These are phyloP conservation scores for Pangasius krempfi DNA, from an alignment of 2,797 vertebrate species.

Conservation along the genomic window DNA sequence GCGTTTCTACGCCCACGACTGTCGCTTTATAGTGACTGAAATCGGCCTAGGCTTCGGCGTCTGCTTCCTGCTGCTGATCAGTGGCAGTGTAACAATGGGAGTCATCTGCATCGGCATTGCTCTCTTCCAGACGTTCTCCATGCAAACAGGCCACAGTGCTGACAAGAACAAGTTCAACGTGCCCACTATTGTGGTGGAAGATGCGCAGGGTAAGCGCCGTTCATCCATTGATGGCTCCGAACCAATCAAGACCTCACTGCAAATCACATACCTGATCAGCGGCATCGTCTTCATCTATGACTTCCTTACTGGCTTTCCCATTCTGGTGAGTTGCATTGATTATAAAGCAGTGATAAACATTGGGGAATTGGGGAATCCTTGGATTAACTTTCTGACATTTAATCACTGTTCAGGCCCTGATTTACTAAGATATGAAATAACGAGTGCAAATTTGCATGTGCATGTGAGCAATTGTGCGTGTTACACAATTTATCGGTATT, in stretches of 20 bases:
- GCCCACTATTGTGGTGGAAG: conserved; percentile 92
- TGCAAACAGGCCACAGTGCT: conserved; percentile 76
- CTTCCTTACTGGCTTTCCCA: conserved; percentile 90
- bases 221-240: conserved; percentile 93
- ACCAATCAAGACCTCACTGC: conserved; percentile 86
- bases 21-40: conserved; percentile 91
- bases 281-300: conserved; percentile 91
- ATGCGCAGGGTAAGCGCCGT: conserved; percentile 89
- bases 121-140: conserved; percentile 89
- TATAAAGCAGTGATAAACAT: neutral
- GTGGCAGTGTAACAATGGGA: conserved; percentile 87
- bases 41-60: conserved; percentile 93
- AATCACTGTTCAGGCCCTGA: neutral
- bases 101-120: conserved; percentile 88
- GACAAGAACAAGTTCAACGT: conserved; percentile 87
- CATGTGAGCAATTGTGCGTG: neutral
- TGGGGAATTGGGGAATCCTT: neutral
- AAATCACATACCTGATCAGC: conserved; percentile 91
- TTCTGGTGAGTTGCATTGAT: conserved; percentile 80
- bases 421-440: neutral
- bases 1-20: conserved; percentile 90
- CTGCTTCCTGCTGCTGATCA: conserved; percentile 90
- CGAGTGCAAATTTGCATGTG: neutral
- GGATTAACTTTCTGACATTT: neutral
- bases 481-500: neutral